Percentiles rank a stretch among this genome's conserved stretches.
Conservation (phyloP, 1,140 invertebrate genomes). For the Vanessa tameamea region DNA sequence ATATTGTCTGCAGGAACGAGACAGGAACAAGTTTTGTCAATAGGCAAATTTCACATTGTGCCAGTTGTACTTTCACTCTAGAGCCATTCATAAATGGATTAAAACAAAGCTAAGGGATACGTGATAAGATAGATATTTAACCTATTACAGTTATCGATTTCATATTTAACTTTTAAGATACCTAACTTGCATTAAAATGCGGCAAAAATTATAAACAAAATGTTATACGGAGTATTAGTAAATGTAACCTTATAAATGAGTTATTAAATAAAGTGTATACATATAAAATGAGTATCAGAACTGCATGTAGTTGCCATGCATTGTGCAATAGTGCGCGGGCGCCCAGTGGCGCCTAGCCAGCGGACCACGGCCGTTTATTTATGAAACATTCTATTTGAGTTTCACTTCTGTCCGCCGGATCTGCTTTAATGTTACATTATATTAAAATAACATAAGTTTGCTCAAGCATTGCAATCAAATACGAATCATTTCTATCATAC, state of each 20-base stretch:
- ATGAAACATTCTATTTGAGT: constrained; percentile 41
- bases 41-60: constrained; percentile 4
- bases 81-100: not conserved
- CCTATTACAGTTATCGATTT: too few species aligned
- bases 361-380: constrained; percentile 63
- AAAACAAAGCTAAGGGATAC: too few species aligned
- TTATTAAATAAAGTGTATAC: not conserved
- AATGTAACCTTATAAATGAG: not conserved
- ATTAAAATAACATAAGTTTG: not conserved
- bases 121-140: too few species aligned
- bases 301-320: constrained; percentile 17
- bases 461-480: not conserved
- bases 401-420: constrained; percentile 30
- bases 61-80: constrained; percentile 4
- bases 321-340: constrained; percentile 54
- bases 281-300: not conserved
- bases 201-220: too few species aligned
- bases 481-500: not conserved
- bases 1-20: not conserved
- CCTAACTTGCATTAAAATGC: too few species aligned
- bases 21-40: not conserved
- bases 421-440: constrained; percentile 24
- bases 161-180: too few species aligned
- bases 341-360: constrained; percentile 68
- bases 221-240: not conserved